Evolutionary conservation across 2,797 vertebrate species (phyloP), one percentile per base, ranked within the genome.

Genomic region (Enoplosus armatus): DNA sequence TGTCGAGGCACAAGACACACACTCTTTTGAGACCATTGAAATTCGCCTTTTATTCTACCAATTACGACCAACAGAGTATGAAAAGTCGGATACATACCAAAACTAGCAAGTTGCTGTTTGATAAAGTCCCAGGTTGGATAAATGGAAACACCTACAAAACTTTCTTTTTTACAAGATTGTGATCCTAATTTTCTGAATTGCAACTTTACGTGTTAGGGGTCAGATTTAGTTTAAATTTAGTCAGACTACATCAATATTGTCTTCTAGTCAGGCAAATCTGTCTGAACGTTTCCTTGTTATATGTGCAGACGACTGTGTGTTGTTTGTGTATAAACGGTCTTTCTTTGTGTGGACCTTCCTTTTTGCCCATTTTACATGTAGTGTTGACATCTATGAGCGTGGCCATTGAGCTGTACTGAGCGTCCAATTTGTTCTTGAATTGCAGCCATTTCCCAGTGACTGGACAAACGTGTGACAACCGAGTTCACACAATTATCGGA

Each of bases 401-500:
- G 48, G 22, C 50, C 31, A 26, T 1, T 54, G 45, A 80, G 53
- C 64, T 55, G 60, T 45, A 43, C 55, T 12, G 29, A 73, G 45
- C 22, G 22, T 54, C 64, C 75, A 58, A 1, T 70, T 81, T 83
- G 85, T 87, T 86, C 82, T 76, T 83, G 83, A 88, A 75, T 8
- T 29, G 71, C 41, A 75, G 85, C 82, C 85, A 78, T 71, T 81
- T 85, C 71, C 67, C 78, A 82, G 72, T 83, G 85, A 86, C 81
- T 79, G 54, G 75, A 80, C 69, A 71, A 55, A 73, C 1, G 66
- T 67, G 83, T 75, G 72, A 83, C 71, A 56, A 65, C 43, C 43
- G 27, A 72, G 69, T 85, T 86, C 68, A 56, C 81, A 69, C 66
- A 26, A 10, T 72, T 54, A 58, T 67, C 27, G 3, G 24, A 80